These are phyloP conservation scores for Paramormyrops hopkinsi DNA, from an alignment of 2,797 vertebrate species.

Conservation along the genomic window DNA sequence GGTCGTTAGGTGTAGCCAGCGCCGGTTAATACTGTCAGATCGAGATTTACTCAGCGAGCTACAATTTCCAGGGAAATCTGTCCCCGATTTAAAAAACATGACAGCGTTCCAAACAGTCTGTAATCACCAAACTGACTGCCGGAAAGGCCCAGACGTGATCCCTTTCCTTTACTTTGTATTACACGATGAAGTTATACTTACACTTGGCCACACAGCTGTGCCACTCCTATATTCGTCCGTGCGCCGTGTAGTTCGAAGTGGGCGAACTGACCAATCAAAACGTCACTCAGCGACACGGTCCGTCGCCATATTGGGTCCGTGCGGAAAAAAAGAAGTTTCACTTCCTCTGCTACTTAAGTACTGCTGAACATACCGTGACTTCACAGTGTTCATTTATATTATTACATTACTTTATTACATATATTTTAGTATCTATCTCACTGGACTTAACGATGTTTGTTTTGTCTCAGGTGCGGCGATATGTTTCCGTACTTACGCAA, in stretches of 20 bases:
- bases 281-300: slow-evolving; percentile 5
- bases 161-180: background rate
- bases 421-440: background rate
- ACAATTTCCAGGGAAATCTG: background rate
- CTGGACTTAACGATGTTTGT: background rate
- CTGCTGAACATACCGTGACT: background rate
- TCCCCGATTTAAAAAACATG: background rate
- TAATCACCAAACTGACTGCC: background rate
- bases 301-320: background rate
- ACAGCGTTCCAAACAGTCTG: background rate
- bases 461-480: background rate
- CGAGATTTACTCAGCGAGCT: background rate
- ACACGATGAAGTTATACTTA: background rate
- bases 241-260: slow-evolving; percentile 37
- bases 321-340: slow-evolving; percentile 8
- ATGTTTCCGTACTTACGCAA: background rate
- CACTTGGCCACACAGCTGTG: background rate
- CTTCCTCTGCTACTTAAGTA: background rate
- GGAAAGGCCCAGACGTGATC: background rate
- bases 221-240: slow-evolving; percentile 21
- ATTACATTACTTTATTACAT: background rate
- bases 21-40: too few species aligned
- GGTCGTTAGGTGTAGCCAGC: slow-evolving; percentile 4
- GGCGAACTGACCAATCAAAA: slow-evolving; percentile 35
- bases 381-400: background rate